Conservation (phyloP, 2,113 vertebrate genomes). For the Cettia cetti region DNA sequence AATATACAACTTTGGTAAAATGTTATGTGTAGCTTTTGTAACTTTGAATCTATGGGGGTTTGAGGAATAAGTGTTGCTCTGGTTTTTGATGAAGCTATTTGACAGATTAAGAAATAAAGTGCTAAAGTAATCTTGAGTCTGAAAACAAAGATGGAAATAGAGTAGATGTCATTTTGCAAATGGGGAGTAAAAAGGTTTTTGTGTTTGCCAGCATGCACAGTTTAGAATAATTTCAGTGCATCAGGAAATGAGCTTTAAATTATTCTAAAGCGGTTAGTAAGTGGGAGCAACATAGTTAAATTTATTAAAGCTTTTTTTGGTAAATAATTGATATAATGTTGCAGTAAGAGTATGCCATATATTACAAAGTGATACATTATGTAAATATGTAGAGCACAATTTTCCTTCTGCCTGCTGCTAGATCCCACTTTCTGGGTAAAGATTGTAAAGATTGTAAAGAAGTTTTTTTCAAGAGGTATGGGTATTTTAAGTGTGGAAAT, state of each 20-base stretch:
- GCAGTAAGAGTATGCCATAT: not conserved
- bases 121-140: constrained; percentile 48
- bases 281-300: constrained; percentile 54
- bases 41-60: not conserved
- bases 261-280: constrained; percentile 57
- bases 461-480: not conserved
- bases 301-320: constrained; percentile 55
- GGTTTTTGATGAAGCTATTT: constrained; percentile 35
- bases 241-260: constrained; percentile 57
- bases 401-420: constrained; percentile 6
- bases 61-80: constrained; percentile 5
- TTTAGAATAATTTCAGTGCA: constrained; percentile 60
- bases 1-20: not conserved
- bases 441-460: constrained; percentile 12
- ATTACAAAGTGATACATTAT: constrained; percentile 39
- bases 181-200: constrained; percentile 50
- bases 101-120: constrained; percentile 64
- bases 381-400: constrained; percentile 1
- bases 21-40: constrained; percentile 10
- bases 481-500: not conserved
- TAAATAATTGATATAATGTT: constrained; percentile 59
- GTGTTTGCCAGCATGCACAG: constrained; percentile 50
- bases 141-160: constrained; percentile 66
- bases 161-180: constrained; percentile 66
- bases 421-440: not conserved